Percentiles rank a stretch among this genome's conserved stretches.
These are phyloP conservation scores for Eupsilia transversa DNA, from an alignment of 2,888 invertebrate genomes.

Conservation along the genomic window DNA sequence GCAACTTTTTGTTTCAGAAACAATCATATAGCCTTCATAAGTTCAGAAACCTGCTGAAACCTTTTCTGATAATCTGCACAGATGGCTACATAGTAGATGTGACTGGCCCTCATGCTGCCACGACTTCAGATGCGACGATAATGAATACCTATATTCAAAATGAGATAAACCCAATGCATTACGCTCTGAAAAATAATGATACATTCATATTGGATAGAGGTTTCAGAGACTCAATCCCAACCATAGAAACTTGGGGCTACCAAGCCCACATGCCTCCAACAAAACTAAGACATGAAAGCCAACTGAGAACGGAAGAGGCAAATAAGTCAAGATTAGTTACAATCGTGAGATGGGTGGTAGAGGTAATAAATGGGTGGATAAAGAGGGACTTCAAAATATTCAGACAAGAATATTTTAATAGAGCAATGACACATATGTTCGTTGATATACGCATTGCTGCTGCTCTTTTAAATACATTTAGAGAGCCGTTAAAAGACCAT, in stretches of 20 bases:
- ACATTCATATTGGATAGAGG: conserved; percentile 1
- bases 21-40: conserved; percentile 10
- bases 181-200: conserved; percentile 4
- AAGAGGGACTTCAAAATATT: background rate
- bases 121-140: conserved; percentile 31
- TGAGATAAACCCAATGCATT: conserved; percentile 15
- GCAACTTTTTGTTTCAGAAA: conserved; percentile 7
- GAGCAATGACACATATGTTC: conserved; percentile 11
- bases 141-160: conserved; percentile 22
- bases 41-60: conserved; percentile 4
- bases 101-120: background rate
- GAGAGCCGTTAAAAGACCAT: conserved; percentile 6
- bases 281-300: background rate
- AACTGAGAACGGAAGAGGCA: conserved; percentile 3
- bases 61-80: conserved; percentile 1
- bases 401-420: conserved; percentile 4
- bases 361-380: background rate
- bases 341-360: background rate
- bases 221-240: background rate
- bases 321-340: background rate
- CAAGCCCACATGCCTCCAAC: conserved; percentile 4
- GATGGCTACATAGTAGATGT: background rate
- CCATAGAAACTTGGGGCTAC: background rate
- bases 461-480: conserved; percentile 7
- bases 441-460: conserved; percentile 11